A percentile compares a stretch with the other conserved stretches of the same genome.
Evolutionary conservation across 2,888 invertebrate genomes (phyloP).

Genomic region (Steinernema hermaphroditum): DNA sequence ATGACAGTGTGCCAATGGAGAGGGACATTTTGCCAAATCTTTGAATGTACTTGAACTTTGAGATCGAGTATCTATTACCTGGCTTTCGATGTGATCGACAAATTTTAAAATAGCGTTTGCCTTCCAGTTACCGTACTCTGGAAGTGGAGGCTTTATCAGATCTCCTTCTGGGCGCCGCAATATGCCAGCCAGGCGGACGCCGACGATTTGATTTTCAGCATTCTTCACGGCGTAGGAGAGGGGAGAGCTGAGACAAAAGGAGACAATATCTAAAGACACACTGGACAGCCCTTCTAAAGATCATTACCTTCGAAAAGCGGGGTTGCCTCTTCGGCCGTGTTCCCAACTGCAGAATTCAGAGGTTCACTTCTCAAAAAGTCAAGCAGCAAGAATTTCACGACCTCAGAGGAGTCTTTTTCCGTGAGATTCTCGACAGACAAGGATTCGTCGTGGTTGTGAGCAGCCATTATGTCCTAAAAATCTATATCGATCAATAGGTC

Average conservation of each 20-base stretch:
- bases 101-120: conserved; percentile 18
- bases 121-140: conserved; percentile 32
- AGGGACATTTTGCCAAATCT: conserved; percentile 45
- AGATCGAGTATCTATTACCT: conserved; percentile 33
- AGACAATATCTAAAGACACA: not conserved
- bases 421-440: too few relatives aligned
- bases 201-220: conserved; percentile 28
- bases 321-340: conserved; percentile 34
- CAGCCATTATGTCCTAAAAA: too few relatives aligned
- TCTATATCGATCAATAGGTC: too few relatives aligned
- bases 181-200: conserved; percentile 37
- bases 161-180: conserved; percentile 30
- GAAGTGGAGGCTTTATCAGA: not conserved
- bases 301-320: conserved; percentile 39
- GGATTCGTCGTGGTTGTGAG: too few relatives aligned
- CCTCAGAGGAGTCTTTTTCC: too few relatives aligned
- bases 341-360: not conserved
- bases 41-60: not conserved
- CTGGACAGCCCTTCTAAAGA: not conserved
- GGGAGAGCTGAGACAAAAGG: not conserved
- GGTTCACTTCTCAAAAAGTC: too few relatives aligned
- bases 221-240: conserved; percentile 4
- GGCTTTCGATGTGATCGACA: conserved; percentile 35
- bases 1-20: conserved; percentile 35
- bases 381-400: too few relatives aligned